Evolutionary conservation across 2,797 vertebrate species (phyloP).

Genomic region (Lepus townsendii): DNA sequence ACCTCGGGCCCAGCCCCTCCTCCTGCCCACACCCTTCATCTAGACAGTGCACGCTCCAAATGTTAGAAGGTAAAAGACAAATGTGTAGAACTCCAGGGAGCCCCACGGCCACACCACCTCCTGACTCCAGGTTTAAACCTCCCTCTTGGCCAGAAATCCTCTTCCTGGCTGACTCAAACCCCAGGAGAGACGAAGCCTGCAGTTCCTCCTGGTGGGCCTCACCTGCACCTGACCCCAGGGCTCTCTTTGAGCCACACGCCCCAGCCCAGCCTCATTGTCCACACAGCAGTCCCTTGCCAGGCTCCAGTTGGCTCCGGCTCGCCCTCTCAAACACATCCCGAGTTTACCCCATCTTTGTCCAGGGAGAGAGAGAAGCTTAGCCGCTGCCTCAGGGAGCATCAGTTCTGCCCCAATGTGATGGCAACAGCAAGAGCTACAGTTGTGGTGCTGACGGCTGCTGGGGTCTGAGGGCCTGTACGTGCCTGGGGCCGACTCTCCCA

Average conservation of each 20-base stretch:
- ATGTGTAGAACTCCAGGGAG: rapidly evolving
- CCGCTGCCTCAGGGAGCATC: not conserved
- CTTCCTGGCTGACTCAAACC: not conserved
- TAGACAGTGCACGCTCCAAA: rapidly evolving
- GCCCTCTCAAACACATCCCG: not conserved
- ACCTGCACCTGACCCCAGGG: not conserved
- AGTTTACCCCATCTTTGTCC: not conserved
- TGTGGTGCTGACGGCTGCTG: rapidly evolving
- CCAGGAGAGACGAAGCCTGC: not conserved
- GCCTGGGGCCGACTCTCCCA: not conserved
- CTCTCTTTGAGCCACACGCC: not conserved
- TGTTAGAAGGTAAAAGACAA: not conserved
- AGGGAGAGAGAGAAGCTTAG: not conserved
- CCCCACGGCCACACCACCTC: not conserved
- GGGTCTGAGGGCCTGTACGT: rapidly evolving
- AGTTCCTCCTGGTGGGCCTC: rapidly evolving
- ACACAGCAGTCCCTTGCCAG: not conserved
- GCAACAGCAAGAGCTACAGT: rapidly evolving
- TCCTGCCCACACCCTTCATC: not conserved
- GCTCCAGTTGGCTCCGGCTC: not conserved
- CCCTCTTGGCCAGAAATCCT: not conserved
- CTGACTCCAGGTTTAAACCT: too few species aligned
- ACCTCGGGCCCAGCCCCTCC: not conserved
- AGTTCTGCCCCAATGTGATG: rapidly evolving
- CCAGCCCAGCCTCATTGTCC: not conserved